Base-by-base conservation (phyloP, 2,888 invertebrate genomes). In the Protonemura montana region DNA sequence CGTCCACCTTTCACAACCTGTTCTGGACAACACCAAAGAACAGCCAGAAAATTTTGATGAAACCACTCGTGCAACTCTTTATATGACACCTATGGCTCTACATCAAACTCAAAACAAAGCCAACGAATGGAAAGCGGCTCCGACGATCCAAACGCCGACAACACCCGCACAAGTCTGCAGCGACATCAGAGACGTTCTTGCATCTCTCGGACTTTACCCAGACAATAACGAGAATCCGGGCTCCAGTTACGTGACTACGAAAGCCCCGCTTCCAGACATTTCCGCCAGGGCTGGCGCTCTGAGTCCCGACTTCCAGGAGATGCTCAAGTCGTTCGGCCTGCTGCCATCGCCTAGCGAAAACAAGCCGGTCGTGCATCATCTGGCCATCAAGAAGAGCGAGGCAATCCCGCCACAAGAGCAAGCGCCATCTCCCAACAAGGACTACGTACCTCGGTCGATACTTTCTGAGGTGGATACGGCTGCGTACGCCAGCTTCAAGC, bases 401-500 rank as follows among this genome's bases (percentile, higher is more conserved):
- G 59, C 59, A 21, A 21, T 59, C 16, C 59, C 59, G 59, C 59
- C 59, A 1, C 35, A 10, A 35, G 35, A 35, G 35, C 35, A 35
- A 35, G 21, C 59, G 59, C 59, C 85, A 85, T 85, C 85, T 5
- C 77, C 83, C 7, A 87, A 87, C 35, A 85, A 85, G 78, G 28
- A 84, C 30, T 78, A 76, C 76, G 81, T 87, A 42, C 81, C 87
- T 5, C 85, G 87, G 81, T 88, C 89, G 16, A 86, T 88, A 7
- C 88, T 88, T 25, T 89, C 90, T 10, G 88, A 88, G 3, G 89
- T 90, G 0, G 90, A 90, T 78, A 88, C 90, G 0, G 90, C 90
- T 81, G 91, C 91, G 0, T 92, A 92, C 87, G 90, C 90, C 0
- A 90, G 89, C 82, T 92, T 92, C 87, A 92, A 92, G 86, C 92